Base-by-base conservation (phyloP, 1,140 invertebrate genomes). In the Bombus fervidus region DNA sequence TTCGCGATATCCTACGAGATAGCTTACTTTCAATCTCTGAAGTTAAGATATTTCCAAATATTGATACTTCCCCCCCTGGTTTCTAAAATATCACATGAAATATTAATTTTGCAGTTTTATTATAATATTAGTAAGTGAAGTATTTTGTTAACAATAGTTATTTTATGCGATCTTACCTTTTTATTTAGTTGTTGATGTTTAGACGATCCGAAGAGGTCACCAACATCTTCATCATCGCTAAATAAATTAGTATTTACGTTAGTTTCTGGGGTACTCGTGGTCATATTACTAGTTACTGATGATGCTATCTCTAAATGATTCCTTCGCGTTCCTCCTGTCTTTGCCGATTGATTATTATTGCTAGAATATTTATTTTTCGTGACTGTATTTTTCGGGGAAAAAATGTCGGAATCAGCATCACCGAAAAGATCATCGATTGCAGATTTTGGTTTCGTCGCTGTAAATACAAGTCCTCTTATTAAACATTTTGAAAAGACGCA, bases 1-100 rank as follows among this genome's bases (percentile, higher is more conserved):
- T 73, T 78, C 90, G 80, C 28, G 84, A 86, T 69, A 87, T 80
- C 31, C 73, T 90, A 66, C 79, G 91, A 5, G 91, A 87, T 64
- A 90, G 13, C 91, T 91, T 95, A 91, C 72, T 93, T 93, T 83
- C 25, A 87, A 93, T 34, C 81, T 90, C 31, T 81, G 89, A 92
- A 81, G 81, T 91, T 91, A 64, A 64, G n/a, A 91, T 90, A 31
- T 94, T 91, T 1, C 96, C 96, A 81, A 96, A 95, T 71, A 96
- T 91, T 18, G 96, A 96, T 37, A 96, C 94, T 5, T 95, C 96
- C 4, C 96, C 96, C 1, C 95, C 87, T 41, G 96, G 95, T 94
- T 96, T 96, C 96, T 97, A 91, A 66, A 95, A 95, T 37, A 53
- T 5, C 5, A 22, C 41, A 34, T 1, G 13, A 39, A 37, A 85